Base-by-base conservation (phyloP, 2,888 invertebrate species). In the Agrilus mali region DNA sequence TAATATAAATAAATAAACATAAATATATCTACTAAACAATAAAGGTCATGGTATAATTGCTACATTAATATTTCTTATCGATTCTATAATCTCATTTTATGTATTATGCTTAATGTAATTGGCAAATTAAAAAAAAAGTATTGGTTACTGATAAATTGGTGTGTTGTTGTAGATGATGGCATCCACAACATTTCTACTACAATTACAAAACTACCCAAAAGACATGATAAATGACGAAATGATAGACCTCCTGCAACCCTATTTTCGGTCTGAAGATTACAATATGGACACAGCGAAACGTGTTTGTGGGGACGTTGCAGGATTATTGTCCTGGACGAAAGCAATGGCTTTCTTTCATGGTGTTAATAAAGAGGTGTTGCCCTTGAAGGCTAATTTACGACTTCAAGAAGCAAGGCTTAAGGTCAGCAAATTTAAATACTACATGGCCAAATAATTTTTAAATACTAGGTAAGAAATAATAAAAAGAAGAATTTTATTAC, bases 161-260 rank as follows among this genome's bases (percentile, higher is more conserved):
- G 20, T 20, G 20, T 20, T 20, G 20, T 20, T 20, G 5, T 55
- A 87, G 82, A 84, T 96, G 81, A 95, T 96, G 95, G 88, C 94
- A 1, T 88, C 89, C 53, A 85, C 93, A 1, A 93, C 92, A 10
- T 96, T 96, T 63, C 69, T 93, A 35, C 70, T 90, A 4, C 90
- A 90, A 61, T 71, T 96, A 14, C 89, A 94, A 71, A 92, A 90
- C 60, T 96, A 94, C 64, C 93, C 94, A 0, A 92, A 94, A 69
- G 95, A 95, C 60, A 87, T 89, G 7, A 95, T 96, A 47, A 96
- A 94, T 64, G 93, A 90, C 58, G 96, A 96, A 70, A 94, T 95
- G 81, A 89, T 96, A 7, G 96, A 96, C 61, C 73, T 95, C 47
- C 67, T 96, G 42, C 75, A 82, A 51, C 93, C 94, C 0, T 96